Percentiles rank a stretch among this genome's conserved stretches.
These are phyloP conservation scores for Orussus abietinus DNA, from an alignment of 1,140 invertebrate genomes.

Conservation along the genomic window DNA sequence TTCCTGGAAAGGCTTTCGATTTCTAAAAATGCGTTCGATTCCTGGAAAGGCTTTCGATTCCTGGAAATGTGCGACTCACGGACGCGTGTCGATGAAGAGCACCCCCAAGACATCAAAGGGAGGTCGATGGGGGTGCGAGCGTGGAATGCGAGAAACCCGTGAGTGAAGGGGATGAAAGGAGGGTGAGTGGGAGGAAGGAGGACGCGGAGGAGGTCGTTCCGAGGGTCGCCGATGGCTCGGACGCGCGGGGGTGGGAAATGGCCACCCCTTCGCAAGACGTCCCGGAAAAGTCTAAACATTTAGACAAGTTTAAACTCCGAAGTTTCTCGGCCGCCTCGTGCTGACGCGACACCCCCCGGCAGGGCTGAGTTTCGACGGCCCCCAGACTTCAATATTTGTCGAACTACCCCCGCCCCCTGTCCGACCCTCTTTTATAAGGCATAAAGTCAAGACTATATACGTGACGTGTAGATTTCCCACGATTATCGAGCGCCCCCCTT, in stretches of 20 bases:
- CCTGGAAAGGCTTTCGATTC: no score
- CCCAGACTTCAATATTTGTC: conserved; percentile 40
- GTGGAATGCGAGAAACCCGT: conserved; percentile 24
- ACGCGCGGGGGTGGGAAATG: conserved; percentile 10
- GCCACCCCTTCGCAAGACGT: conserved; percentile 25
- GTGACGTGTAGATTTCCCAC: conserved; percentile 40
- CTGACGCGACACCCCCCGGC: conserved; percentile 16
- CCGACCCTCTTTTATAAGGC: conserved; percentile 34
- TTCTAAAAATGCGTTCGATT: no score
- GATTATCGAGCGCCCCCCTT: conserved; percentile 24
- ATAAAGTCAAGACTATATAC: conserved; percentile 32
- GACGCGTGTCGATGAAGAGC: no score
- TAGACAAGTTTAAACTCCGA: conserved; percentile 38
- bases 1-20: no score
- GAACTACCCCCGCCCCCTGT: conserved; percentile 22
- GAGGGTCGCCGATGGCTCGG: not conserved
- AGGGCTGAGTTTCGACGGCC: no score
- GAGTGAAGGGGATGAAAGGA: conserved; percentile 18
- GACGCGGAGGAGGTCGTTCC: not conserved
- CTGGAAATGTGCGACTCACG: no score
- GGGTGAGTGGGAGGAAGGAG: conserved; percentile 2
- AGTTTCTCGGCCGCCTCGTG: conserved; percentile 22
- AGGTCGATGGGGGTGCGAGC: conserved; percentile 7
- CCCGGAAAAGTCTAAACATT: conserved; percentile 35
- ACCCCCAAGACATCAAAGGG: conserved; percentile 9